These are phyloP conservation scores for Larimichthys polyactis DNA, from an alignment of 2,113 vertebrate species.

Conservation along the genomic window DNA sequence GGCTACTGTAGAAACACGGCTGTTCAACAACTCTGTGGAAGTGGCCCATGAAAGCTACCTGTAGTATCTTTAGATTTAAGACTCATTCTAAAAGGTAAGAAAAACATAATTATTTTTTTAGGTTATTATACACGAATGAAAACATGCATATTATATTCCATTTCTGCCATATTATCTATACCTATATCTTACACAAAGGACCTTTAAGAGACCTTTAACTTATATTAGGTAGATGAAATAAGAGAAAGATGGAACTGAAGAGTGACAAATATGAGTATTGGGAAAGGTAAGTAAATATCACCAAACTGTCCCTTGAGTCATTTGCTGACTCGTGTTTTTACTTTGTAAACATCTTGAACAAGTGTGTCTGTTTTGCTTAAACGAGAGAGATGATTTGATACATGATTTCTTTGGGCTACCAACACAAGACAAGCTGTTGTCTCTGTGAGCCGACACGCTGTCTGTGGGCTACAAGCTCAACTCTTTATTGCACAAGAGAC, in stretches of 20 bases:
- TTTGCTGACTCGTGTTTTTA: neutral
- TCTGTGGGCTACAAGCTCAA: constrained; percentile 22
- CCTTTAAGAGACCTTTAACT: neutral
- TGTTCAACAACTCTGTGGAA: too few species aligned
- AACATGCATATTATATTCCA: too few species aligned
- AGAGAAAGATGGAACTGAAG: neutral
- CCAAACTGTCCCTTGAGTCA: neutral
- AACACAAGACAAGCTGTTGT: constrained; percentile 63
- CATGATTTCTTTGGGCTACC: neutral
- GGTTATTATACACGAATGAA: too few species aligned
- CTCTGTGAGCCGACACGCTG: constrained; percentile 78
- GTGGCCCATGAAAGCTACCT: too few species aligned
- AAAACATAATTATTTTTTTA: too few species aligned
- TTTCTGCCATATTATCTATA: too few species aligned
- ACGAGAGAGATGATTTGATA: neutral
- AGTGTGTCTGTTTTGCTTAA: neutral
- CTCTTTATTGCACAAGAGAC: neutral
- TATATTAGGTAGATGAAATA: neutral
- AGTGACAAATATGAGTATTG: neutral
- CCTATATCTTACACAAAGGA: too few species aligned
- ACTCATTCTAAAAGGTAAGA: too few species aligned
- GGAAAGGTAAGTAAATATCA: neutral
- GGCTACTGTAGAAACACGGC: too few species aligned
- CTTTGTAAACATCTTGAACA: neutral
- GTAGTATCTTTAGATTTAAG: too few species aligned